These are phyloP conservation scores for Metallyticus violacea DNA, from an alignment of 2,888 invertebrate species.

Conservation along the genomic window DNA sequence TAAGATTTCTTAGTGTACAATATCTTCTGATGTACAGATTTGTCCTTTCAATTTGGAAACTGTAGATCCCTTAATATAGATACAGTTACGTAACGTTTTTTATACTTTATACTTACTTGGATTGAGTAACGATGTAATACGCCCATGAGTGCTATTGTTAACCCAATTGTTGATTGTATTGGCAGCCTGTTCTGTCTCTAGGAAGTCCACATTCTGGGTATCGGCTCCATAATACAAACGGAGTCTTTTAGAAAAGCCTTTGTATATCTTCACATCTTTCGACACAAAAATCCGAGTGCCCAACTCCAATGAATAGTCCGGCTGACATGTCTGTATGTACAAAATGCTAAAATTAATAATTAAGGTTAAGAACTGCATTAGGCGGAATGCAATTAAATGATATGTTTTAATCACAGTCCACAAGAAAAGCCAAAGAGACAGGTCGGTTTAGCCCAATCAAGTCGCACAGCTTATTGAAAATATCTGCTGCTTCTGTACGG, in stretches of 20 bases:
- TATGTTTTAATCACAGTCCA: no score
- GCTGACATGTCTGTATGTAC: constrained; percentile 24
- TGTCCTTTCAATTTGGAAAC: no score
- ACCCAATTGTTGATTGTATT: constrained; percentile 78
- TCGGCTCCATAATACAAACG: constrained; percentile 64
- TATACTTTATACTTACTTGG: not conserved
- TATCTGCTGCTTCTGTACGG: no score
- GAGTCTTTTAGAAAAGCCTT: constrained; percentile 61
- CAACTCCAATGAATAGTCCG: constrained; percentile 58
- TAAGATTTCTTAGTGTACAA: no score
- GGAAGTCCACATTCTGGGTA: constrained; percentile 62
- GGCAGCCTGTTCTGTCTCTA: constrained; percentile 54
- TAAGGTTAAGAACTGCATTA: no score
- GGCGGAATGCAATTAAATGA: no score
- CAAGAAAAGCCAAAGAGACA: no score
- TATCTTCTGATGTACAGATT: no score
- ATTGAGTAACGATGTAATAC: constrained; percentile 36
- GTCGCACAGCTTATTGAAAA: no score
- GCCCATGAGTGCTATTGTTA: constrained; percentile 67
- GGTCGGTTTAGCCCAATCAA: no score
- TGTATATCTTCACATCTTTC: constrained; percentile 52
- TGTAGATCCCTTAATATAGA: no score
- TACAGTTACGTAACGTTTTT: no score
- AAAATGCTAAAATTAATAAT: not conserved
- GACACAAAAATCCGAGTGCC: constrained; percentile 66